These are phyloP conservation scores for Megalonaias nervosa DNA, from an alignment of 1,140 invertebrate species.

Conservation along the genomic window DNA sequence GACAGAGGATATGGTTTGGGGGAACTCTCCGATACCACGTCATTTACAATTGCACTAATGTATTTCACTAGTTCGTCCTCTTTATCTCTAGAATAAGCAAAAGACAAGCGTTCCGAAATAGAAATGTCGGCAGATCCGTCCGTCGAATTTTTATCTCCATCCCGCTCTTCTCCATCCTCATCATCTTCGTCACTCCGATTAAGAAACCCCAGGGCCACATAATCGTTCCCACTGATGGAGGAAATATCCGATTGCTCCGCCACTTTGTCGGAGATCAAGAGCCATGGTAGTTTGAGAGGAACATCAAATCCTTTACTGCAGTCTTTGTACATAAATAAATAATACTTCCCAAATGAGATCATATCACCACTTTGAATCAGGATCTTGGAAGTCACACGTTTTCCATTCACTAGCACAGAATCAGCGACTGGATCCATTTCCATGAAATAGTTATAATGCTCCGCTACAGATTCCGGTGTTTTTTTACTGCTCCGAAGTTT, in stretches of 20 bases:
- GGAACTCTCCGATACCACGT: constrained; percentile 21
- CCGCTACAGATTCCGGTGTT: neutral
- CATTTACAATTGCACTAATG: constrained; percentile 49
- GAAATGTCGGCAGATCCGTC: constrained; percentile 38
- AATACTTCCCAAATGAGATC: constrained; percentile 55
- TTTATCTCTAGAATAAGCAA: constrained; percentile 55
- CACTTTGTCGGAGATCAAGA: constrained; percentile 25
- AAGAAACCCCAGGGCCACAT: constrained; percentile 22
- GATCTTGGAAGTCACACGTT: constrained; percentile 30
- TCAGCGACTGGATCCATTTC: constrained; percentile 49
- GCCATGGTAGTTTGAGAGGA: constrained; percentile 56
- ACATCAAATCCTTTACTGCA: constrained; percentile 58
- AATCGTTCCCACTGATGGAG: constrained; percentile 11
- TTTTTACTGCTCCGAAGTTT: constrained; percentile 19
- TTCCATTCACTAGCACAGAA: constrained; percentile 50
- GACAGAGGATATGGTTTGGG: constrained; percentile 47
- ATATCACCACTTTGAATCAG: constrained; percentile 56
- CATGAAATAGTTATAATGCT: constrained; percentile 49
- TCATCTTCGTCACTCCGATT: constrained; percentile 33
- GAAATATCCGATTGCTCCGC: constrained; percentile 8
- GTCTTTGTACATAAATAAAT: constrained; percentile 64
- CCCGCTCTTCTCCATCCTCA: constrained; percentile 33
- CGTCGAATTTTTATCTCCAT: constrained; percentile 17
- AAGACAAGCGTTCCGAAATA: constrained; percentile 42
- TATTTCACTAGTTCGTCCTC: constrained; percentile 59